These are phyloP conservation scores for Corythoichthys haematopterus DNA, from an alignment of 2,113 vertebrate species.

Conservation along the genomic window DNA sequence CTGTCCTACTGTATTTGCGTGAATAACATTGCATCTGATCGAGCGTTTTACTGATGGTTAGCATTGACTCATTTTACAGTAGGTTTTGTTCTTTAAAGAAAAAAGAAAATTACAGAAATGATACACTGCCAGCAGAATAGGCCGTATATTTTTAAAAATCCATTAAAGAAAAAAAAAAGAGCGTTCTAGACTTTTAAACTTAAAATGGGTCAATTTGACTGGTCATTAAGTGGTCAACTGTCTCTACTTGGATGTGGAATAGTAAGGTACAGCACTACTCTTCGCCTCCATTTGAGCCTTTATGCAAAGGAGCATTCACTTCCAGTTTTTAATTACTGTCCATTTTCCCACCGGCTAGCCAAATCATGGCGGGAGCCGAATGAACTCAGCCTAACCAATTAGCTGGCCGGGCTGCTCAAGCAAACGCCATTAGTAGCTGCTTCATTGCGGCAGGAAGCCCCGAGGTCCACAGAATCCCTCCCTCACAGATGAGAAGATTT, in stretches of 20 bases:
- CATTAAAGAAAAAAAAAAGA: too few species aligned
- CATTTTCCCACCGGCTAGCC: constrained; percentile 52
- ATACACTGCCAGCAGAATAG: too few species aligned
- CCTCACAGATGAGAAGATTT: constrained; percentile 53
- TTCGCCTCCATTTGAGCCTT: constrained; percentile 15
- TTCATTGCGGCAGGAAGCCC: constrained; percentile 50
- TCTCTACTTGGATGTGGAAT: not conserved
- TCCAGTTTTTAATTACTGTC: constrained; percentile 57
- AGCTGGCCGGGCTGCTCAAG: constrained; percentile 52
- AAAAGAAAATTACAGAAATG: too few species aligned
- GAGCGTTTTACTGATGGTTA: too few species aligned
- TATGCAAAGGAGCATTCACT: constrained; percentile 51
- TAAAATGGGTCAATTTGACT: not conserved
- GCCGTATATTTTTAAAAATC: too few species aligned
- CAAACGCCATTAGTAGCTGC: constrained; percentile 56
- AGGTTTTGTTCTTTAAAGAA: too few species aligned
- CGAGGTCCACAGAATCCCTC: constrained; percentile 47
- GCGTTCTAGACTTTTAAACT: not conserved
- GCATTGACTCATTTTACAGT: too few species aligned
- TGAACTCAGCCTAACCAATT: constrained; percentile 65
- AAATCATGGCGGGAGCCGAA: constrained; percentile 55
- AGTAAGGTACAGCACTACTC: not conserved
- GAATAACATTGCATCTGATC: too few species aligned
- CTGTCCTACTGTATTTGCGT: too few species aligned
- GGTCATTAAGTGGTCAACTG: not conserved